Conservation (phyloP, 2,888 invertebrate genomes). For the Acanthopleura granulata region DNA sequence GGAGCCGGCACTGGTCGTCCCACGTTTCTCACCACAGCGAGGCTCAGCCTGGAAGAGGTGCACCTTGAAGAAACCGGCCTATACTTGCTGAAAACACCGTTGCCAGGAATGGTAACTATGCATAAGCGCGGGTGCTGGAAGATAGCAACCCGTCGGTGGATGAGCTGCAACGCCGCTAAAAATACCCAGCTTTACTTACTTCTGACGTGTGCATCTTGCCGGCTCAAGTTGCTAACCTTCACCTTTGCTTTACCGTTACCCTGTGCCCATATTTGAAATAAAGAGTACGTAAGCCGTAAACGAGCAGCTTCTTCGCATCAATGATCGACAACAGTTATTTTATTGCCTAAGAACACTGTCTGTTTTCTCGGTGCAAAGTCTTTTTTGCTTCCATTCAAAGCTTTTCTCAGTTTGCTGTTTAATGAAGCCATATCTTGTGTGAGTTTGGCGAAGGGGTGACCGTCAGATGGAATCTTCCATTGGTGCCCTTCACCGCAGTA, state of each 20-base stretch:
- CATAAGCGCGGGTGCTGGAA: not conserved
- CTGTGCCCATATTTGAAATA: slow-evolving; percentile 16
- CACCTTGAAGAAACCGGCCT: slow-evolving; percentile 4
- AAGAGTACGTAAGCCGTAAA: not conserved
- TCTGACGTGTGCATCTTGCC: not conserved
- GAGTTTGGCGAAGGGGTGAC: not conserved
- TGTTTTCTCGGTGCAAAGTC: too few species aligned
- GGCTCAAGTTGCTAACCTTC: slow-evolving; percentile 17
- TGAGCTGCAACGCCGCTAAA: slow-evolving; percentile 11
- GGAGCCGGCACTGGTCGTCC: slow-evolving; percentile 33
- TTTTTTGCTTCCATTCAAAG: too few species aligned
- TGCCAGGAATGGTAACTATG: slow-evolving; percentile 19
- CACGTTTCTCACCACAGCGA: slow-evolving; percentile 31
- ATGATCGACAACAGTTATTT: too few species aligned
- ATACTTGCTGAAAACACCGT: slow-evolving; percentile 12
- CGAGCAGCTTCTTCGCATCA: too few species aligned
- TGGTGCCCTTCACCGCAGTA: not conserved
- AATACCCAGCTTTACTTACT: not conserved
- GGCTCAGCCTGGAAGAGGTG: slow-evolving; percentile 20
- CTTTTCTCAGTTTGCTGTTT: too few species aligned
- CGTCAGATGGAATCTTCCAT: not conserved
- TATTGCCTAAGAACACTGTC: too few species aligned
- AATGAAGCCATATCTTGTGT: too few species aligned
- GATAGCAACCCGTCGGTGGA: slow-evolving; percentile 15
- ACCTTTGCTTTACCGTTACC: slow-evolving; percentile 11